Evolutionary conservation across 2,113 vertebrate genomes (phyloP), one percentile per base, ranked within the genome.

Genomic region (Nycticorax nycticorax): DNA sequence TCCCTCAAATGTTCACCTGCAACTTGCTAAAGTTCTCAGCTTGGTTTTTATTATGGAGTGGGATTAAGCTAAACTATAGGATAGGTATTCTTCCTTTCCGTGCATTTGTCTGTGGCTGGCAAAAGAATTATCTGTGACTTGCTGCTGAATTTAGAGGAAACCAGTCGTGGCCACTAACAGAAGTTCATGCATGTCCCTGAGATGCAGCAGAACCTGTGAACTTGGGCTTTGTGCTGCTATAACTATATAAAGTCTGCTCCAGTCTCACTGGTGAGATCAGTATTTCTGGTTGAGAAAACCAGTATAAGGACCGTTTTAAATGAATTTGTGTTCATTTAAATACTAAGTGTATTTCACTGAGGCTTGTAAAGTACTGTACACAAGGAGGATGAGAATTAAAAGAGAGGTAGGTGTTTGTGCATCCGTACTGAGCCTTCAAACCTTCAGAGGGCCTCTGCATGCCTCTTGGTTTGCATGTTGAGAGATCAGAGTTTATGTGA

Each of bases 141-240:
- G 11, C 37, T 50, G 72, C 57, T 64, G 55, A 35, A 26, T 17
- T 48, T 17, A 1, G 12, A 57, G 68, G 43, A 32, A 45, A 4
- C 13, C 52, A 22, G n/a, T 48, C 0, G 0, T 24, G 59, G 22
- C 30, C 32, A 33, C 52, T 10, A 7, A 1, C 1, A 1, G 2
- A 19, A 26, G 15, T 17, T 80, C 13, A 2, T 15, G 67, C 17
- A 4, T 9, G 48, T 21, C n/a, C 9, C 48, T 24, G 48, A 12
- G 5, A 1, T 8, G 37, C 71, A 71, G 45, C 71, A 67, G 55
- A 17, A 14, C 20, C 32, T 5, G 1, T 3, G 64, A 39, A 4
- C 28, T 33, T n/a, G 13, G 47, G 12, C 26, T 56, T 60, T 43
- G 60, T 83, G 84, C 50, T 91, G 76, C 67, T 62, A 0, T 33